phyloP scores from a whole-genome alignment of 53 echinoderm and acorn worm genomes.

The Echinarachnius parma region DNA sequence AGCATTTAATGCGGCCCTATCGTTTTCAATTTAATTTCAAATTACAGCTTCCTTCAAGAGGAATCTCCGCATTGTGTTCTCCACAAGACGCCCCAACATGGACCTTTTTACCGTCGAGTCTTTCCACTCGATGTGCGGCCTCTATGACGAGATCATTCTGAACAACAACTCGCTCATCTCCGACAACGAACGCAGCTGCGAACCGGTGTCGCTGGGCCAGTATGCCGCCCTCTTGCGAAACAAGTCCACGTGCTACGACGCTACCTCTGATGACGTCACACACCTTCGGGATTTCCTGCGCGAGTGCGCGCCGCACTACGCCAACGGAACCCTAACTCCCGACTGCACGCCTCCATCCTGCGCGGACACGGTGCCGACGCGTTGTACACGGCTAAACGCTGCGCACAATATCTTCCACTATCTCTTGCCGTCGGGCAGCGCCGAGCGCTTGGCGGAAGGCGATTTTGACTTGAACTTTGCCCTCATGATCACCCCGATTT shows the following conservation, averaged over 20 bases:
- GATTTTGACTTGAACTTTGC: slow-evolving; percentile 23
- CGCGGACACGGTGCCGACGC: slow-evolving; percentile 45
- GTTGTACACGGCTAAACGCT: slow-evolving; percentile 42
- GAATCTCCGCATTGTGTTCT: slow-evolving; percentile 51
- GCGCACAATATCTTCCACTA: slow-evolving; percentile 70
- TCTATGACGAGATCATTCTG: slow-evolving; percentile 46
- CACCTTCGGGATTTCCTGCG: slow-evolving; percentile 34
- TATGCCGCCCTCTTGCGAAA: slow-evolving; percentile 64
- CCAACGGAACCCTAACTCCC: slow-evolving; percentile 12
- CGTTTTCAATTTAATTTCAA: background rate
- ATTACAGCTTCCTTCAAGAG: background rate
- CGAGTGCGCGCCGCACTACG: slow-evolving; percentile 61
- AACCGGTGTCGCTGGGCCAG: slow-evolving; percentile 73
- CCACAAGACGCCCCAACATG: slow-evolving; percentile 9
- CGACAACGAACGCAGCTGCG: slow-evolving; percentile 2
- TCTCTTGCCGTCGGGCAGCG: slow-evolving; percentile 50
- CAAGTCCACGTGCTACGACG: slow-evolving; percentile 56
- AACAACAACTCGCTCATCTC: slow-evolving; percentile 14
- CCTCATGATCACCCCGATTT: slow-evolving; percentile 53
- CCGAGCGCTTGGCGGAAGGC: background rate
- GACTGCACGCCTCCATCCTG: slow-evolving; percentile 8
- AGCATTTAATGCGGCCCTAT: no score
- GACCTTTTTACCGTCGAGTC: slow-evolving; percentile 44
- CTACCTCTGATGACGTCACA: slow-evolving; percentile 53
- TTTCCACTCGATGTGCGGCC: slow-evolving; percentile 59